Conservation (phyloP, 2,888 invertebrate species). For the Agrotis puta region DNA sequence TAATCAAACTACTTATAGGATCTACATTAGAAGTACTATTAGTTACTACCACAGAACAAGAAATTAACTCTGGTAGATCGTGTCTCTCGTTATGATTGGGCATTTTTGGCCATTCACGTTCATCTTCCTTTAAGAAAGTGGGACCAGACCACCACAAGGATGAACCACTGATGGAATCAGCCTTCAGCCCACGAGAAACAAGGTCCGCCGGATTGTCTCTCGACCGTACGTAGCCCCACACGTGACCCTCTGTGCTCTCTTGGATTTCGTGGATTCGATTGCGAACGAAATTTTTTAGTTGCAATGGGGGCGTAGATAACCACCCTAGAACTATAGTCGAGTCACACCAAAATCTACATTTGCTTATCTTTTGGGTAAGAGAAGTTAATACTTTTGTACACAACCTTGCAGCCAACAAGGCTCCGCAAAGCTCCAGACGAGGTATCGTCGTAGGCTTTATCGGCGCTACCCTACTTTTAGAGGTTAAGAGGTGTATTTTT, state of each 20-base stretch:
- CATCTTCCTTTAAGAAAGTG: neutral
- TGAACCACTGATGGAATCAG: constrained; percentile 9
- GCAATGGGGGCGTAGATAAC: too few species aligned
- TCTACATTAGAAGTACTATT: neutral
- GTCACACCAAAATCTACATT: too few species aligned
- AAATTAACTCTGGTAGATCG: neutral
- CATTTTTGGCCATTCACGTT: neutral
- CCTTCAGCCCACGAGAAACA: constrained; percentile 1
- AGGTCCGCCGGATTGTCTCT: neutral
- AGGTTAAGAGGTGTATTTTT: too few species aligned
- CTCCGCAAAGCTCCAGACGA: too few species aligned
- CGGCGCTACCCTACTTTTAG: too few species aligned
- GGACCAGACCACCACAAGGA: constrained; percentile 1
- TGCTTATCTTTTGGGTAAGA: too few species aligned
- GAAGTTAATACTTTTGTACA: too few species aligned
- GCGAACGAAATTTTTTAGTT: too few species aligned
- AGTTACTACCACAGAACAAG: neutral
- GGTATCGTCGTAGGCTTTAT: too few species aligned
- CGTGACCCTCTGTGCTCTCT: neutral
- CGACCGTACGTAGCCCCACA: constrained; percentile 1
- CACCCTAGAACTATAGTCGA: too few species aligned
- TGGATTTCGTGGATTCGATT: too few species aligned
- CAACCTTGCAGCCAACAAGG: too few species aligned
- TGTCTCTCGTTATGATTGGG: neutral
- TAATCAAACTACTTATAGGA: neutral